Evolutionary conservation across 2,797 vertebrate genomes (phyloP), one percentile per base, ranked within the genome.

Genomic region (Pachyuromys duprasi): DNA sequence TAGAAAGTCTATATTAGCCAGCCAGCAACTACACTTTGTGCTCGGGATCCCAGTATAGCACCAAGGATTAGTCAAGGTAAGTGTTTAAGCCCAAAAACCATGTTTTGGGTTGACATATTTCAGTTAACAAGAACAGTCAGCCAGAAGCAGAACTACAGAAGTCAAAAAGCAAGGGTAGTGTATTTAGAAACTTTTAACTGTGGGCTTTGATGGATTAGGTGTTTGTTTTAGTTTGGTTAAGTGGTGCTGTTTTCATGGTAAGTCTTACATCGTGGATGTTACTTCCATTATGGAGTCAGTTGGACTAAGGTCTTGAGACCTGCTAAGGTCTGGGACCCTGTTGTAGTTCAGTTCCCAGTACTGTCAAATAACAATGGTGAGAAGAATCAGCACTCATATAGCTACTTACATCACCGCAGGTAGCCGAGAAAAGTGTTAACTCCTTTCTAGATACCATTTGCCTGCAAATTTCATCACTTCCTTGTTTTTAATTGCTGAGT

Each of bases 341-440:
- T 74, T 45, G 45, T 24, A 75, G 39, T 28, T 86, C 31, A 86
- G 8, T 67, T 13, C 42, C 20, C 20, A 53, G 4, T 53, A 69
- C 45, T 86, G 63, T 18, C 83, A 69, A 79, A 79, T 53, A 33
- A 53, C 94, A 93, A 53, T 78, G 14, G 76, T 96, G 39, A 53
- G 65, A 72, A 96, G 1, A 49, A 5, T 90, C 86, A 93, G n/a
- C 75, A 94, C 65, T 62, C 78, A 62, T 24, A 80, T 36, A 67
- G 17, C 69, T 63, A 18, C 3, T 55, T 55, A 55, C 90, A 15
- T 92, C 31, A 90, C 94, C 96, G 89, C 26, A 80, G 26, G 31
- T 92, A 83, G 13, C 53, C 67, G 20, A 87, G 67, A 69, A 86
- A 93, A 93, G 55, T 39, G 45, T 72, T 55, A 89, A 22, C 28